These are phyloP conservation scores for Malthinus seriepunctatus DNA, from an alignment of 2,888 invertebrate genomes.

Conservation along the genomic window DNA sequence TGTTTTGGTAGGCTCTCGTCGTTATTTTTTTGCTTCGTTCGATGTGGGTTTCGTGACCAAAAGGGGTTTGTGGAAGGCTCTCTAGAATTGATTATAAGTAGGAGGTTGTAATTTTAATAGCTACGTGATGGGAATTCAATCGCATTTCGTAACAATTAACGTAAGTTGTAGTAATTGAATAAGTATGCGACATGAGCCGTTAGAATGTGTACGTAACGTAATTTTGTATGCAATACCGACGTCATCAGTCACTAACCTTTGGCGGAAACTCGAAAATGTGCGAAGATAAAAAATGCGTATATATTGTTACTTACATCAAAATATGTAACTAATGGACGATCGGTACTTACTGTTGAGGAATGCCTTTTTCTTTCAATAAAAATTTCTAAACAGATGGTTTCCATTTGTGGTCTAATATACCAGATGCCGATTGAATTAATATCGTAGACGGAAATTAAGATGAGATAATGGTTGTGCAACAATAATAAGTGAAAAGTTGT, in stretches of 20 bases:
- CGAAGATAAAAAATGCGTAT: not conserved
- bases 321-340: too few species aligned
- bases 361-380: constrained; percentile 1
- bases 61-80: too few species aligned
- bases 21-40: too few species aligned
- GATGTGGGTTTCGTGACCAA: too few species aligned
- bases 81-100: not conserved
- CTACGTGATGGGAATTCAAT: not conserved
- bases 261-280: constrained; percentile 20
- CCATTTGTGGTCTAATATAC: not conserved
- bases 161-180: constrained; percentile 18
- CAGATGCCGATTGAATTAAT: constrained; percentile 3
- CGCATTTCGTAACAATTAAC: too few species aligned
- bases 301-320: too few species aligned
- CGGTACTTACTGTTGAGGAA: not conserved
- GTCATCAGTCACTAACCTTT: constrained; percentile 35
- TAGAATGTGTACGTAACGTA: constrained; percentile 24
- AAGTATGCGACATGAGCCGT: constrained; percentile 20
- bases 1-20: too few species aligned
- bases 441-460: constrained; percentile 10
- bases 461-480: not conserved
- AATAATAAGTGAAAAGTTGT: constrained; percentile 1
- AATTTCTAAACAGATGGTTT: constrained; percentile 2
- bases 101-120: not conserved
- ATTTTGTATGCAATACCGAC: constrained; percentile 26